Evolutionary conservation across 1,140 invertebrate species (phyloP).

Genomic region (Leguminivora glycinivorella): DNA sequence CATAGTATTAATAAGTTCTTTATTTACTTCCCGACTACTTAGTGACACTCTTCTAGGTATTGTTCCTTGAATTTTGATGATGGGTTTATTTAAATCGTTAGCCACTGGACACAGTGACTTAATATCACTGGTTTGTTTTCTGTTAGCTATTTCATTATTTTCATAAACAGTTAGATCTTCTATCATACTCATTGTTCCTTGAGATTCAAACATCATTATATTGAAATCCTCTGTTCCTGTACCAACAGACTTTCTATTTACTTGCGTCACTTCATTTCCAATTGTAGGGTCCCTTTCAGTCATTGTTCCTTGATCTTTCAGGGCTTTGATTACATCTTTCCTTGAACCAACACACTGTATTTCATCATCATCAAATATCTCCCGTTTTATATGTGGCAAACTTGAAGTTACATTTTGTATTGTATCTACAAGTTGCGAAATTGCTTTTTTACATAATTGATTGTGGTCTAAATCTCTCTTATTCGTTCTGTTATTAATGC

Average conservation of each 20-base stretch:
- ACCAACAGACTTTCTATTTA: not conserved
- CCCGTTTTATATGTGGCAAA: not conserved
- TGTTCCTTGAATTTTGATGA: not conserved
- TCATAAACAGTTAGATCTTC: not conserved
- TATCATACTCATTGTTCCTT: not conserved
- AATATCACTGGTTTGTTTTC: not conserved
- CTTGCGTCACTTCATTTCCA: no score
- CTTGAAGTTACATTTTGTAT: not conserved
- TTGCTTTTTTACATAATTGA: not conserved
- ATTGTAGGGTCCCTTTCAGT: no score
- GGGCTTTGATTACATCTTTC: not conserved
- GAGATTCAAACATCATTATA: not conserved
- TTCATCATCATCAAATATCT: not conserved
- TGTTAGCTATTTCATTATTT: not conserved
- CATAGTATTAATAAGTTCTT: not conserved
- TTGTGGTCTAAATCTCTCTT: not conserved
- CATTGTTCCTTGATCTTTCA: no score
- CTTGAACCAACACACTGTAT: not conserved
- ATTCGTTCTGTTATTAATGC: not conserved
- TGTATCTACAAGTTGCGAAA: not conserved
- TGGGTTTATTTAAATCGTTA: not conserved
- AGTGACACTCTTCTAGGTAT: not conserved
- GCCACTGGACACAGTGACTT: not conserved
- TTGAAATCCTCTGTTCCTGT: not conserved
- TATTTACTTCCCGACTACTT: not conserved